Percentiles rank a stretch among this genome's conserved stretches.
Conservation (phyloP, 2,888 invertebrate species). For the Nineta flava region DNA sequence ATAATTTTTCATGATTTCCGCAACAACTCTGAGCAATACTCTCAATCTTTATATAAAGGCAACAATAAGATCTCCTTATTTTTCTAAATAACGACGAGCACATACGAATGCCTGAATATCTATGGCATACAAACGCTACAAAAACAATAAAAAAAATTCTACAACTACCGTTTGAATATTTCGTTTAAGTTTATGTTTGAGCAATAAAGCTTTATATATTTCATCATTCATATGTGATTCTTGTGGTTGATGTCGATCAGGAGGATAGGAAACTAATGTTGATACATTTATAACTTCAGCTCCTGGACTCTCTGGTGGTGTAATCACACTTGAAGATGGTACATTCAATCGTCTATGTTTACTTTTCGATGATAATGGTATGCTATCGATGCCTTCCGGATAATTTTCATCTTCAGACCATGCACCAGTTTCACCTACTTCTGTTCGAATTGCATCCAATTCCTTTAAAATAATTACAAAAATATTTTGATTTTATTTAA, state of each 20-base stretch:
- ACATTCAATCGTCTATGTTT: conserved; percentile 1
- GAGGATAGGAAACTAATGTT: conserved; percentile 23
- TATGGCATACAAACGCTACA: too few relatives aligned
- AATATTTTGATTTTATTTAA: neutral
- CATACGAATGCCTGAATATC: too few relatives aligned
- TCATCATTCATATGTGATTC: conserved; percentile 38
- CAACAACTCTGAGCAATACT: conserved; percentile 3
- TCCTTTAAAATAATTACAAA: conserved; percentile 38
- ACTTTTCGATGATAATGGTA: neutral
- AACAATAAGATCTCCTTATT: too few relatives aligned
- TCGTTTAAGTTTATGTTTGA: conserved; percentile 54
- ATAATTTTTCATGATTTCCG: too few relatives aligned
- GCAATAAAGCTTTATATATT: conserved; percentile 49
- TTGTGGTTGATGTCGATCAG: conserved; percentile 20
- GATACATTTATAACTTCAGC: conserved; percentile 28
- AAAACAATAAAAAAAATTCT: too few relatives aligned
- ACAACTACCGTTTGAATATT: conserved; percentile 46
- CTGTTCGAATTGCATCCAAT: conserved; percentile 49
- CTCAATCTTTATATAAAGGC: too few relatives aligned
- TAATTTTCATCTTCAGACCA: conserved; percentile 65
- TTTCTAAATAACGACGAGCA: too few relatives aligned
- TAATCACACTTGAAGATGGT: neutral
- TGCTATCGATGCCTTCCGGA: conserved; percentile 37
- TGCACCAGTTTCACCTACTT: conserved; percentile 46
- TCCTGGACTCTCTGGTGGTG: conserved; percentile 13